A percentile compares a stretch with the other conserved stretches of the same genome.
Evolutionary conservation across 2,797 vertebrate genomes (phyloP).

Genomic region (Alosa sapidissima): DNA sequence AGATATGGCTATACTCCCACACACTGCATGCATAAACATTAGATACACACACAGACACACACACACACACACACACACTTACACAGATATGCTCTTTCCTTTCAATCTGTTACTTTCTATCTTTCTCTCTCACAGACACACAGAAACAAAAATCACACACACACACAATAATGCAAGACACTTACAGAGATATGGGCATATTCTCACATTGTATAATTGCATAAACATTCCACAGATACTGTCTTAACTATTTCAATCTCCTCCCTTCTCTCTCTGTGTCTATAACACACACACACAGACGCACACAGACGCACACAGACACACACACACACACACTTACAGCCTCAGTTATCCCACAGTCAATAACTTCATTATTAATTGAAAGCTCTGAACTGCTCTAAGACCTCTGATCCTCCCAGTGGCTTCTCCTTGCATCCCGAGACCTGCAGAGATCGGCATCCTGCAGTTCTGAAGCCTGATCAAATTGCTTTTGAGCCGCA

Average conservation of each 20-base stretch:
- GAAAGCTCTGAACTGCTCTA: slow-evolving; percentile 59
- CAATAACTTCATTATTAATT: slow-evolving; percentile 74
- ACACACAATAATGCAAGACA: too few relatives aligned
- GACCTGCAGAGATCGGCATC: neutral
- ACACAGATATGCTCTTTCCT: neutral
- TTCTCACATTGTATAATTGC: too few relatives aligned
- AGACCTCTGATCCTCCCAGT: slow-evolving; percentile 64
- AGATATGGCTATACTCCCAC: neutral
- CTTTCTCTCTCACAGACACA: neutral
- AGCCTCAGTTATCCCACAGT: slow-evolving; percentile 57
- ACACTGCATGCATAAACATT: neutral
- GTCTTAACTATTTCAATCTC: too few relatives aligned
- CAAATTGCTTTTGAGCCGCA: neutral
- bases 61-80: neutral
- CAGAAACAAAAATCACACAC: too few relatives aligned
- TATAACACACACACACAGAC: neutral
- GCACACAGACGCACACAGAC: slow-evolving; percentile 9
- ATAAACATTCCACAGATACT: too few relatives aligned
- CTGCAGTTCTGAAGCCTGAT: neutral
- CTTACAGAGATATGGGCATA: too few relatives aligned
- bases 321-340: neutral
- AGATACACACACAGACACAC: neutral
- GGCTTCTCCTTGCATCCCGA: slow-evolving; percentile 47
- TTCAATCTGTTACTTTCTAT: neutral
- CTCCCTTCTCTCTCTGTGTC: neutral